Conservation (phyloP, 2,113 vertebrate species). For the Donacobius atricapilla region DNA sequence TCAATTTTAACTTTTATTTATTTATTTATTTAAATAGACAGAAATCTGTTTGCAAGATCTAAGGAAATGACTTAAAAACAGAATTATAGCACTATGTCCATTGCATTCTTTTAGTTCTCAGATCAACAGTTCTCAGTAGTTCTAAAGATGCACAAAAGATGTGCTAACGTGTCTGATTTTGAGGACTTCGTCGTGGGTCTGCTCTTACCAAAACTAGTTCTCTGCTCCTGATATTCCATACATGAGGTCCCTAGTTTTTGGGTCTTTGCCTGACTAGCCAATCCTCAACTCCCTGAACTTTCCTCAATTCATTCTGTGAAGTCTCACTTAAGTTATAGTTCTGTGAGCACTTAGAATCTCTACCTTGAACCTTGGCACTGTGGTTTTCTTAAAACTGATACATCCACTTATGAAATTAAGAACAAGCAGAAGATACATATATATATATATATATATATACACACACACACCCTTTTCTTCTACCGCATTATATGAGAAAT, state of each 20-base stretch:
- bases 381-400: background rate
- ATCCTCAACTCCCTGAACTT: background rate
- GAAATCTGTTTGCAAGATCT: background rate
- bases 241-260: background rate
- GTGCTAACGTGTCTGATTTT: background rate
- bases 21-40: background rate
- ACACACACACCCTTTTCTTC: background rate
- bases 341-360: background rate
- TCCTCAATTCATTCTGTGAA: background rate
- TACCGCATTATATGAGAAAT: background rate
- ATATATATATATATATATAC: fast-evolving
- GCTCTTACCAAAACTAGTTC: background rate
- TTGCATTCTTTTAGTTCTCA: background rate
- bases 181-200: background rate
- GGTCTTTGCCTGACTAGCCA: background rate
- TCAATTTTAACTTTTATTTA: background rate
- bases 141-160: background rate
- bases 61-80: background rate
- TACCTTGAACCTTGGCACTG: background rate
- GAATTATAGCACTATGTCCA: background rate
- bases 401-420: background rate
- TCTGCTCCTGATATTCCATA: background rate
- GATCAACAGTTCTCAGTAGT: background rate
- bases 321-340: background rate
- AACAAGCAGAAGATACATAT: background rate